These are phyloP conservation scores for Nasonia oneida DNA, from an alignment of 2,888 invertebrate genomes.

Conservation along the genomic window DNA sequence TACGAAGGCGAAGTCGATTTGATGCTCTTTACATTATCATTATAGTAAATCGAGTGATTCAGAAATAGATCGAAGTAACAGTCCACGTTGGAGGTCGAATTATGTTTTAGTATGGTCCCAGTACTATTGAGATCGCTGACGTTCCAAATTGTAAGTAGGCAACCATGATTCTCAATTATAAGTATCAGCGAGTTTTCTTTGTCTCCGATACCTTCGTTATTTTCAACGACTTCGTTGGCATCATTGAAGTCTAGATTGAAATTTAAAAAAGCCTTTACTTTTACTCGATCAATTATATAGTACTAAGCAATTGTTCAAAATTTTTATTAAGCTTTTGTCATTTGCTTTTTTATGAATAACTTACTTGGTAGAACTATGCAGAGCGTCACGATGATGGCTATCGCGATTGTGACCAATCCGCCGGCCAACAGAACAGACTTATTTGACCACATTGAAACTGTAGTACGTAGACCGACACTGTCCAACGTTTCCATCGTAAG, in stretches of 20 bases:
- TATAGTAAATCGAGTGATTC: neutral
- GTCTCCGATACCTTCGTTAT: too few relatives aligned
- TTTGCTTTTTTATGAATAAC: neutral
- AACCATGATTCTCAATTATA: neutral
- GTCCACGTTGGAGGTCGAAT: neutral
- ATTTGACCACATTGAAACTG: neutral
- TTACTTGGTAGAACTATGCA: neutral
- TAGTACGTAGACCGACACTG: neutral
- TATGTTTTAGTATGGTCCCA: neutral
- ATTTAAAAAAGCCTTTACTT: too few relatives aligned
- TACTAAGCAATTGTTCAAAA: neutral
- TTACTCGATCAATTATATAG: too few relatives aligned
- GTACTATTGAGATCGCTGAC: neutral
- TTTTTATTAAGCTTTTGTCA: neutral
- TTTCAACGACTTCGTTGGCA: too few relatives aligned
- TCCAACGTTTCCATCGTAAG: too few relatives aligned
- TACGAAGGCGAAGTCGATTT: neutral
- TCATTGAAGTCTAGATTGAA: too few relatives aligned
- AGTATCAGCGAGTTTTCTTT: too few relatives aligned
- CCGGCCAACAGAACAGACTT: neutral
- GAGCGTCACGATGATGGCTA: neutral
- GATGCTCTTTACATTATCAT: neutral
- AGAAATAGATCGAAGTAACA: neutral
- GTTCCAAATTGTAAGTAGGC: neutral
- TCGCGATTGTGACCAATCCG: neutral